phyloP scores from a whole-genome alignment of 2,113 vertebrate species.

The Euleptes europaea region DNA sequence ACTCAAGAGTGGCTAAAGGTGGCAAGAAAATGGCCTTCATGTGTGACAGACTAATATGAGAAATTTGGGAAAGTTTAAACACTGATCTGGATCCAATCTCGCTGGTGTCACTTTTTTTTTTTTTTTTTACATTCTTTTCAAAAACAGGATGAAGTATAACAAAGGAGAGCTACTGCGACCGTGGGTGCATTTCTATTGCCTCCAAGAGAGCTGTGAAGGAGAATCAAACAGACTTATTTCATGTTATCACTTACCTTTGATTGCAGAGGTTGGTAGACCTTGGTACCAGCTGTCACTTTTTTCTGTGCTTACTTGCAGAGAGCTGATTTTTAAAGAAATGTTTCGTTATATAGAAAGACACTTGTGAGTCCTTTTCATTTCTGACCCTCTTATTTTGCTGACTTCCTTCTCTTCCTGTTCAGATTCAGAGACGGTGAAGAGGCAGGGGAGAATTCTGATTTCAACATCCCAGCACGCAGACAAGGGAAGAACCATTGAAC shows the following conservation, averaged over 20 bases:
- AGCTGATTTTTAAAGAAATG: background rate
- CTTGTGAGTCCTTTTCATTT: background rate
- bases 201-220: background rate
- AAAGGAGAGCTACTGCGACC: background rate
- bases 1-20: background rate
- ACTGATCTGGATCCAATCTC: background rate
- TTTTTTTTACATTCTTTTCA: background rate
- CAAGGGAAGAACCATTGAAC: background rate
- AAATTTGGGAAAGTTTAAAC: background rate
- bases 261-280: background rate
- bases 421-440: background rate
- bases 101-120: background rate
- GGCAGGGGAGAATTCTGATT: background rate
- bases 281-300: background rate
- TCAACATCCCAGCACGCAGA: background rate
- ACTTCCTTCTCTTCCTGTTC: background rate
- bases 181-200: background rate
- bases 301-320: background rate
- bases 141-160: background rate
- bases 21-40: background rate
- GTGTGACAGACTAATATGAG: background rate
- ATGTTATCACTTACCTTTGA: background rate
- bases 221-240: background rate
- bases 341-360: background rate
- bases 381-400: background rate